phyloP scores from a whole-genome alignment of 2,113 vertebrate species.

The Rhabdomys dilectus region DNA sequence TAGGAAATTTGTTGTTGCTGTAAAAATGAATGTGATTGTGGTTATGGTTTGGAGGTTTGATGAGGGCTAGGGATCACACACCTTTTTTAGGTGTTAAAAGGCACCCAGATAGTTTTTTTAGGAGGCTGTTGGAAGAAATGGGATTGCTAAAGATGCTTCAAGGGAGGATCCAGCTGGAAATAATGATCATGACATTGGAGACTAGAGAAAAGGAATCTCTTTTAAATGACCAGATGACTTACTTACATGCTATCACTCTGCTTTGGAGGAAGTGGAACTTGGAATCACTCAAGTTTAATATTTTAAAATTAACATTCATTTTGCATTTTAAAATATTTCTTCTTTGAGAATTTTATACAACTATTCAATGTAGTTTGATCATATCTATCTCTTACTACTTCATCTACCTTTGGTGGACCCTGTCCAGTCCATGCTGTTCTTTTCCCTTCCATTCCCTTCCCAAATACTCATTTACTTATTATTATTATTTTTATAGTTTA shows the following conservation, averaged over 20 bases:
- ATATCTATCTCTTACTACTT: neutral
- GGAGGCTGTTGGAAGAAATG: neutral
- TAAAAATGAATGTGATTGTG: neutral
- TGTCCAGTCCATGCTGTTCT: neutral
- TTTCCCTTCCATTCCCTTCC: neutral
- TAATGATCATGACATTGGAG: neutral
- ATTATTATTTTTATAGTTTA: neutral
- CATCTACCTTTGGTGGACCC: neutral
- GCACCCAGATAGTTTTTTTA: neutral
- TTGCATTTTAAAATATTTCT: neutral
- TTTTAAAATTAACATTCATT: neutral
- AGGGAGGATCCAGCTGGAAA: neutral
- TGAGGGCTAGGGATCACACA: neutral
- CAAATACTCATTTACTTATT: neutral
- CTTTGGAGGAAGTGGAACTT: neutral
- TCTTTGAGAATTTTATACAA: neutral
- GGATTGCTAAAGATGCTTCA: neutral
- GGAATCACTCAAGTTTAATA: neutral
- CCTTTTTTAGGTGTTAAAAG: neutral
- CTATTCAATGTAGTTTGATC: neutral
- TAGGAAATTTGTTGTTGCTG: neutral
- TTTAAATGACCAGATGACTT: neutral
- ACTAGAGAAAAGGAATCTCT: neutral
- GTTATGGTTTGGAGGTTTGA: neutral
- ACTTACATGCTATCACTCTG: neutral